A percentile compares a stretch with the other conserved stretches of the same genome.
Conservation (phyloP, 2,797 vertebrate genomes). For the Pipistrellus kuhlii region DNA sequence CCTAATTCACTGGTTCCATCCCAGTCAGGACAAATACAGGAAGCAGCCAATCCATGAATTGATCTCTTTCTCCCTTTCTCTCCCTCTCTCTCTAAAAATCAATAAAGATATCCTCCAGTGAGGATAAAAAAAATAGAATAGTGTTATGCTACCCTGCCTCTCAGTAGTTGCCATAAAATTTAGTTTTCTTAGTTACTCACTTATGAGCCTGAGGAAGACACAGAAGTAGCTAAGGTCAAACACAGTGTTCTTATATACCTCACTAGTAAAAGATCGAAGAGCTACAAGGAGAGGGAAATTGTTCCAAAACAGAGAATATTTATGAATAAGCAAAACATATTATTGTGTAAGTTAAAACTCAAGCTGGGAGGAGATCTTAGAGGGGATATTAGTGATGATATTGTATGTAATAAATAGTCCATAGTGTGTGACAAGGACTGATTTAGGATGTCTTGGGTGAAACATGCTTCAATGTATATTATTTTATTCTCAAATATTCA, state of each 20-base stretch:
- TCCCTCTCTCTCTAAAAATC: not conserved
- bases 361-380: not conserved
- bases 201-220: conserved; percentile 11
- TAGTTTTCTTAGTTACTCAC: conserved; percentile 43
- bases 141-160: not conserved
- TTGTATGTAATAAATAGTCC: not conserved
- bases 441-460: not conserved
- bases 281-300: not conserved
- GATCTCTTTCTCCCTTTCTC: not conserved
- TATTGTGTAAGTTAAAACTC: conserved; percentile 40
- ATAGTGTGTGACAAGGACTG: not conserved
- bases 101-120: not conserved
- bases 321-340: not conserved
- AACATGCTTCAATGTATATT: not conserved
- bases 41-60: not conserved
- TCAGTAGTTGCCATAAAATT: not conserved
- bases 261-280: conserved; percentile 39
- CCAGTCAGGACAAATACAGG: not conserved
- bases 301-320: not conserved
- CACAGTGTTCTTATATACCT: not conserved
- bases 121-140: not conserved
- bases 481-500: conserved; percentile 41
- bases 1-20: not conserved
- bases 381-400: not conserved
- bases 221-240: conserved; percentile 1